Percentiles rank a stretch among this genome's conserved stretches.
Evolutionary conservation across 2,113 vertebrate genomes (phyloP).

Genomic region (Dunckerocampus dactyliophorus): DNA sequence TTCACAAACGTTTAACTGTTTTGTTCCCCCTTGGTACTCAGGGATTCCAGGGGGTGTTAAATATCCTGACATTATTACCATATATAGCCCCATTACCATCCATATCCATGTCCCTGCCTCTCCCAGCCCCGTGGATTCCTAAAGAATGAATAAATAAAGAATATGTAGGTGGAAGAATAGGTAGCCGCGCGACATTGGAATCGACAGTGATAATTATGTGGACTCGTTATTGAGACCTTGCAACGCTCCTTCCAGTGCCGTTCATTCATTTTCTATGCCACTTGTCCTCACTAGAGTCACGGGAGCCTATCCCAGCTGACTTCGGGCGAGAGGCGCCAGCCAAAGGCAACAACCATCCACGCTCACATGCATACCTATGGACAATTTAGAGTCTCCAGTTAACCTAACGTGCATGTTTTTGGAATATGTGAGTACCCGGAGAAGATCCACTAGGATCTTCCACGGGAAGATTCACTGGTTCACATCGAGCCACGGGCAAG

Average conservation of each 20-base stretch:
- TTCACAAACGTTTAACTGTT: slow-evolving; percentile 21
- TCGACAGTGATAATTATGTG: too few species aligned
- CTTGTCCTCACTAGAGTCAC: slow-evolving; percentile 18
- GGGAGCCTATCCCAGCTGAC: too few species aligned
- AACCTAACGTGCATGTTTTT: too few species aligned
- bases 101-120: slow-evolving; percentile 11
- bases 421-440: too few species aligned
- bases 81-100: slow-evolving; percentile 4
- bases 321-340: too few species aligned
- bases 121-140: slow-evolving; percentile 29
- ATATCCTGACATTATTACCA: slow-evolving; percentile 55
- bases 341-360: too few species aligned
- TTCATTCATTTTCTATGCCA: slow-evolving; percentile 15
- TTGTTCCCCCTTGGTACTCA: slow-evolving; percentile 33
- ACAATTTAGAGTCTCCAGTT: background rate
- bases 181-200: too few species aligned
- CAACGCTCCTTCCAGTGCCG: too few species aligned
- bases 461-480: too few species aligned
- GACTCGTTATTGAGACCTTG: too few species aligned
- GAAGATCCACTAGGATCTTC: too few species aligned
- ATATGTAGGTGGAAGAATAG: background rate
- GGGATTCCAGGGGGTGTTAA: slow-evolving; percentile 26
- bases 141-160: slow-evolving; percentile 42
- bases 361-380: background rate
- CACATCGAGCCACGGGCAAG: too few species aligned